These are phyloP conservation scores for Drosophila melanosoma DNA, from an alignment of 2,888 invertebrate genomes.

Conservation along the genomic window DNA sequence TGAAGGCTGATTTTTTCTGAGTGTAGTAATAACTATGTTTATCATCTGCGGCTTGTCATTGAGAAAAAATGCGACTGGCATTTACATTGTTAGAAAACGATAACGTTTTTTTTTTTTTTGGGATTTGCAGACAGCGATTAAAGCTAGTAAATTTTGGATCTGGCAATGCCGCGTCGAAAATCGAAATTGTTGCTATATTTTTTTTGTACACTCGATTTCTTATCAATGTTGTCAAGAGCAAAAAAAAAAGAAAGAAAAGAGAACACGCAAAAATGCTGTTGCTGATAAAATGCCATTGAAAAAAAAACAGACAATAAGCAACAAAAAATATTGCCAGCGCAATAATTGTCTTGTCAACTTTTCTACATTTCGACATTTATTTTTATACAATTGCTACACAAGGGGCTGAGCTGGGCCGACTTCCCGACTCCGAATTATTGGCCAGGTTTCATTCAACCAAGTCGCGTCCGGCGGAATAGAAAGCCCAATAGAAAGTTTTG, in stretches of 20 bases:
- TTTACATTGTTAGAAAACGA: constrained; percentile 7
- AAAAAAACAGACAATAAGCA: constrained; percentile 3
- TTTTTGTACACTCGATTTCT: constrained; percentile 18
- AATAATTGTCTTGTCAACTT: constrained; percentile 40
- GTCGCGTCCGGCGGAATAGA: constrained; percentile 53
- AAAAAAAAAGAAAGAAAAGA: constrained; percentile 1
- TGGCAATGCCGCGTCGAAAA: constrained; percentile 41
- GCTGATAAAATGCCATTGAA: constrained; percentile 70
- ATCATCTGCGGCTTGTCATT: neutral
- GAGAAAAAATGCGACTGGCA: neutral
- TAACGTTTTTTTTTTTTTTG: neutral
- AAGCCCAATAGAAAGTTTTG: constrained; percentile 67
- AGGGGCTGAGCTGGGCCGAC: neutral
- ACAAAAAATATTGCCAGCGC: constrained; percentile 12
- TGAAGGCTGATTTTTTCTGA: neutral
- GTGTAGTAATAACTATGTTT: neutral
- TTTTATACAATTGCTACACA: constrained; percentile 31
- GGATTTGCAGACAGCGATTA: constrained; percentile 10
- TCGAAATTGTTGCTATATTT: constrained; percentile 15
- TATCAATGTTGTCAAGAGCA: constrained; percentile 44
- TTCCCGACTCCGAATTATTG: constrained; percentile 2
- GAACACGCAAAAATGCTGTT: constrained; percentile 22
- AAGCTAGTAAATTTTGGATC: constrained; percentile 15
- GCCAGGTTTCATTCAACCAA: constrained; percentile 29
- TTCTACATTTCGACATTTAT: constrained; percentile 12